A percentile compares a stretch with the other conserved stretches of the same genome.
These are phyloP conservation scores for Sorex fumeus DNA, from an alignment of 2,113 vertebrate species.

Conservation along the genomic window DNA sequence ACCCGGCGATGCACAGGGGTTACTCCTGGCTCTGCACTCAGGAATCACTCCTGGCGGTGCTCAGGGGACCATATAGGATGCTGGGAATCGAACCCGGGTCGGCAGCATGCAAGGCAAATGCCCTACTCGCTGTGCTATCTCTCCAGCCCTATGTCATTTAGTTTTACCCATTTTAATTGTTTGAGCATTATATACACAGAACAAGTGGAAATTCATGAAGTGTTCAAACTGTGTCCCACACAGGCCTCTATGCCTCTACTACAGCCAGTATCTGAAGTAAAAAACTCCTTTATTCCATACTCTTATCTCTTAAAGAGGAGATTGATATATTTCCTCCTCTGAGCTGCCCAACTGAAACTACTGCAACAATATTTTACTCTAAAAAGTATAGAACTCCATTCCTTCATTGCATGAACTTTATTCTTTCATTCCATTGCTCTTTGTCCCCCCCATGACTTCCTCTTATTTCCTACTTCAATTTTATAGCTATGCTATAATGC, in stretches of 20 bases:
- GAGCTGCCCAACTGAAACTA: not conserved
- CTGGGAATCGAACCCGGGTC: too few relatives aligned
- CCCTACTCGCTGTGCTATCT: too few relatives aligned
- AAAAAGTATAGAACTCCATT: conserved; percentile 18
- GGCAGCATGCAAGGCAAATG: too few relatives aligned
- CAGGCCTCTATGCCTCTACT: not conserved
- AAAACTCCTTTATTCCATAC: not conserved
- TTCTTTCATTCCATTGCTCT: not conserved
- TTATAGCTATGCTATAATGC: conserved; percentile 3
- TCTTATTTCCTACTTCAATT: conserved; percentile 23
- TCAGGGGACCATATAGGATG: too few relatives aligned
- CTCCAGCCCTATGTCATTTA: conserved; percentile 21
- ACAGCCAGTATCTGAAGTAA: not conserved
- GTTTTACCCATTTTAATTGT: conserved; percentile 30
- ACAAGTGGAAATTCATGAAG: not conserved
- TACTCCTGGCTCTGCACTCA: too few relatives aligned
- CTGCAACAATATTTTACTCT: not conserved
- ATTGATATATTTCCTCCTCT: not conserved
- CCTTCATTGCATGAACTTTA: not conserved
- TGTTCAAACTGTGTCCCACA: not conserved
- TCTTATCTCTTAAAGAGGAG: not conserved
- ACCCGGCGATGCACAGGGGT: too few relatives aligned
- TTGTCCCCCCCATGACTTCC: not conserved
- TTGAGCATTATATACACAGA: not conserved
- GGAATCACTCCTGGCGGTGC: too few relatives aligned